A percentile compares a stretch with the other conserved stretches of the same genome.
Evolutionary conservation across 2,113 vertebrate species (phyloP).

Genomic region (Pseudolaguvia tuberculata): DNA sequence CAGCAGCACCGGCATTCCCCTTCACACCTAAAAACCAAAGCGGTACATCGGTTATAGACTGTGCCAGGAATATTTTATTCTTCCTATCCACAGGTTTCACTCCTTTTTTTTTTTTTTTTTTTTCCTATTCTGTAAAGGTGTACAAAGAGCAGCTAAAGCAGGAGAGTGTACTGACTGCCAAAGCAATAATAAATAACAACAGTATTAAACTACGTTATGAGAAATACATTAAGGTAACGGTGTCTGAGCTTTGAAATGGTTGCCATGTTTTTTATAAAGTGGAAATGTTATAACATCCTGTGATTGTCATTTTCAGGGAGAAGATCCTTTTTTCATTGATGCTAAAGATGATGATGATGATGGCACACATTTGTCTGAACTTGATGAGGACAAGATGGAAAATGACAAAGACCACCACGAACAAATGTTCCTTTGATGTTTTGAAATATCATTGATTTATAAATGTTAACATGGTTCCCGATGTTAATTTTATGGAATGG

Average conservation of each 20-base stretch:
- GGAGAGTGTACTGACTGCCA: conserved; percentile 81
- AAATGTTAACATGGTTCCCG: not conserved
- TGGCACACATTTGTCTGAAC: conserved; percentile 47
- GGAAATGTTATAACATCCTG: not conserved
- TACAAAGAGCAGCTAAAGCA: conserved; percentile 84
- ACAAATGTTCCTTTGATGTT: too few relatives aligned
- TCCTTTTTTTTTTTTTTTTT: not conserved
- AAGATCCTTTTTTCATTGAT: conserved; percentile 77
- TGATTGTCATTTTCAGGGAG: conserved; percentile 62
- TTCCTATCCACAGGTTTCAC: not conserved
- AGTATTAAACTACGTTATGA: conserved; percentile 80
- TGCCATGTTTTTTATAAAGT: not conserved
- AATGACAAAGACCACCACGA: not conserved
- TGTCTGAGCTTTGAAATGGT: not conserved
- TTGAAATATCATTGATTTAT: too few relatives aligned
- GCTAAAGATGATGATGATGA: conserved; percentile 62
- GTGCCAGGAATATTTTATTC: not conserved
- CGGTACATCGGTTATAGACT: conserved; percentile 53
- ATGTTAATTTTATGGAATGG: not conserved
- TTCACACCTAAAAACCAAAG: conserved; percentile 75
- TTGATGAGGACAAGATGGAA: conserved; percentile 10
- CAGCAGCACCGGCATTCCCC: conserved; percentile 78
- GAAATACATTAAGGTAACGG: conserved; percentile 77
- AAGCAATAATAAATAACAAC: conserved; percentile 83
- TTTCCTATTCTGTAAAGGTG: conserved; percentile 59